Evolutionary conservation across 2,113 vertebrate genomes (phyloP).

Genomic region (Genyomyrus donnyi): DNA sequence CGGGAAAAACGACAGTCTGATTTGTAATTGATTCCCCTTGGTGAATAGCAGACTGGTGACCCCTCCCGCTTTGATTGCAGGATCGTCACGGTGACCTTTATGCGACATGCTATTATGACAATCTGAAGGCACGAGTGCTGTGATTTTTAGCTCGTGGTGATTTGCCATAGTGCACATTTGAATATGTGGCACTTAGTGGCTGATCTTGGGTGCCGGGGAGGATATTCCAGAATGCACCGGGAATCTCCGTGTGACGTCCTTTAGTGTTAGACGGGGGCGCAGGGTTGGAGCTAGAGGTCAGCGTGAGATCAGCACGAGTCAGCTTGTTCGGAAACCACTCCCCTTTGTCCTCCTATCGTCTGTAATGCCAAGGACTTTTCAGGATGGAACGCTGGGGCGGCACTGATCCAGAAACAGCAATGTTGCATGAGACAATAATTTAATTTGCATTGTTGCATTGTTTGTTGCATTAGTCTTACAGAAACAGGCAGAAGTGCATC

Average conservation of each 20-base stretch:
- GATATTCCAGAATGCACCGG: not conserved
- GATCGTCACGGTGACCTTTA: not conserved
- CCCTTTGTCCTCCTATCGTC: not conserved
- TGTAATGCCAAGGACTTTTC: not conserved
- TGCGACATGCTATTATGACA: not conserved
- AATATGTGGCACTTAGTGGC: not conserved
- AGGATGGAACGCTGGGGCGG: not conserved
- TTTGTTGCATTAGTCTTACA: not conserved
- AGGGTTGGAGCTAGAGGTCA: not conserved
- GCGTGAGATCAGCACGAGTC: not conserved
- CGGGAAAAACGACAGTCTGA: not conserved
- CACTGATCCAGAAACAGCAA: no score
- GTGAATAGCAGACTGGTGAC: not conserved
- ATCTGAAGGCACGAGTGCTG: not conserved
- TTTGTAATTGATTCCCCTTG: slow-evolving; percentile 1
- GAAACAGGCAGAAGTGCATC: not conserved
- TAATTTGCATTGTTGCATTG: not conserved
- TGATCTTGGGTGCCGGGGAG: not conserved
- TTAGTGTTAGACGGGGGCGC: not conserved
- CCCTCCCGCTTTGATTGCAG: not conserved
- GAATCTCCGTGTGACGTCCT: not conserved
- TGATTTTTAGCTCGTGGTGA: not conserved
- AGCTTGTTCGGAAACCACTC: not conserved
- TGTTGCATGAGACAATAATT: not conserved
- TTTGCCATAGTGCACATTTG: not conserved